These are phyloP conservation scores for Chaetodon trifascialis DNA, from an alignment of 2,113 vertebrate species.

Conservation along the genomic window DNA sequence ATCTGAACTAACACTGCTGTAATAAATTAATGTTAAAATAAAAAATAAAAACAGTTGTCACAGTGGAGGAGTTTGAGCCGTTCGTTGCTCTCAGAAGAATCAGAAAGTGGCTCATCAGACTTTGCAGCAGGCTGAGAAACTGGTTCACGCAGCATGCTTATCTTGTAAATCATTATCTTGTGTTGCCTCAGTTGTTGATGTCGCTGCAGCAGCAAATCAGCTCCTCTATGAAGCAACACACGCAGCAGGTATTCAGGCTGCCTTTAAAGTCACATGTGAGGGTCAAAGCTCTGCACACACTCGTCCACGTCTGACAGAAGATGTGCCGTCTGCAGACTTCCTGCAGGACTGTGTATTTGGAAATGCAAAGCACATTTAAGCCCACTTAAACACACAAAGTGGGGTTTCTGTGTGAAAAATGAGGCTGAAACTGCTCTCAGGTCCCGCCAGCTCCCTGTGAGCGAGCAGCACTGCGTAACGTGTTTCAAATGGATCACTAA, in stretches of 20 bases:
- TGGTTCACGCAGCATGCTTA: slow-evolving; percentile 7
- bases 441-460: no score
- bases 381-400: no score
- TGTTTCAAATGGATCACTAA: background rate
- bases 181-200: slow-evolving; percentile 26
- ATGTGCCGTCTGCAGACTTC: background rate
- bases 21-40: background rate
- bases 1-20: background rate
- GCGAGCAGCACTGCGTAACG: background rate
- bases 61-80: background rate
- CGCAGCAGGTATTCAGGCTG: no score
- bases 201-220: background rate
- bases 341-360: background rate
- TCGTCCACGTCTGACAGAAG: slow-evolving; percentile 6
- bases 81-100: background rate
- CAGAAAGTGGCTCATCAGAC: background rate
- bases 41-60: no score
- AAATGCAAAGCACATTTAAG: no score
- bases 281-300: slow-evolving; percentile 12
- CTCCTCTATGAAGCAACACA: background rate
- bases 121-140: background rate
- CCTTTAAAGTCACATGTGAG: background rate
- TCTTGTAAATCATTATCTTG: slow-evolving; percentile 58
- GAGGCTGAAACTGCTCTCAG: background rate
- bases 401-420: background rate